Evolutionary conservation across 2,888 invertebrate species (phyloP).

Genomic region (Lithophane leautieri): DNA sequence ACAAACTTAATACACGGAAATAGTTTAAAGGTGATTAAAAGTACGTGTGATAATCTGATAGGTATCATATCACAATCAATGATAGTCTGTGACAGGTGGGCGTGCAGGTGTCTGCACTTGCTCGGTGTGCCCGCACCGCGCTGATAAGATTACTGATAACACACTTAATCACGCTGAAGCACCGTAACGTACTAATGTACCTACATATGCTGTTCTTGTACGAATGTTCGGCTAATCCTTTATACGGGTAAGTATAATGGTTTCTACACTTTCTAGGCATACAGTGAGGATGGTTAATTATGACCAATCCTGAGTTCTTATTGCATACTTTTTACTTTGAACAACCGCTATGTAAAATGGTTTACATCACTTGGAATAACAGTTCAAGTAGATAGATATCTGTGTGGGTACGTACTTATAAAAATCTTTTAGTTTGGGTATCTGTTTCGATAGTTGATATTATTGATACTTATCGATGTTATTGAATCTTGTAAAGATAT

Average conservation of each 20-base stretch:
- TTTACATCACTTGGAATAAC: background rate
- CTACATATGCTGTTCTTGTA: slow-evolving; percentile 16
- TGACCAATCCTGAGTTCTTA: background rate
- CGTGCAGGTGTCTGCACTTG: slow-evolving; percentile 87
- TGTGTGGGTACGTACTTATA: no score
- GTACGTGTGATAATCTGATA: slow-evolving; percentile 54
- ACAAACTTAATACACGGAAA: slow-evolving; percentile 47
- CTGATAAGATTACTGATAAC: slow-evolving; percentile 84
- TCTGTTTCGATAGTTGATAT: no score
- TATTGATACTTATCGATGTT: background rate
- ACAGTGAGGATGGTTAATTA: background rate
- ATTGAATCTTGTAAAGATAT: background rate
- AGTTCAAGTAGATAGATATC: no score
- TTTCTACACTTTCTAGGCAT: background rate
- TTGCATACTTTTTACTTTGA: background rate
- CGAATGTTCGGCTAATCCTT: background rate
- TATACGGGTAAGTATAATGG: background rate
- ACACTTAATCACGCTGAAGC: slow-evolving; percentile 69
- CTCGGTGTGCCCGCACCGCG: slow-evolving; percentile 79
- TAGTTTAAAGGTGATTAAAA: slow-evolving; percentile 30
- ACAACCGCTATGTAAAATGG: background rate
- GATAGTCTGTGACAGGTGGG: slow-evolving; percentile 82
- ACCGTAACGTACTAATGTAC: slow-evolving; percentile 62
- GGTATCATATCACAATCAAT: slow-evolving; percentile 61
- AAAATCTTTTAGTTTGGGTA: no score